phyloP scores from a whole-genome alignment of 2,888 invertebrate genomes.

The Cryptosula pallasiana region DNA sequence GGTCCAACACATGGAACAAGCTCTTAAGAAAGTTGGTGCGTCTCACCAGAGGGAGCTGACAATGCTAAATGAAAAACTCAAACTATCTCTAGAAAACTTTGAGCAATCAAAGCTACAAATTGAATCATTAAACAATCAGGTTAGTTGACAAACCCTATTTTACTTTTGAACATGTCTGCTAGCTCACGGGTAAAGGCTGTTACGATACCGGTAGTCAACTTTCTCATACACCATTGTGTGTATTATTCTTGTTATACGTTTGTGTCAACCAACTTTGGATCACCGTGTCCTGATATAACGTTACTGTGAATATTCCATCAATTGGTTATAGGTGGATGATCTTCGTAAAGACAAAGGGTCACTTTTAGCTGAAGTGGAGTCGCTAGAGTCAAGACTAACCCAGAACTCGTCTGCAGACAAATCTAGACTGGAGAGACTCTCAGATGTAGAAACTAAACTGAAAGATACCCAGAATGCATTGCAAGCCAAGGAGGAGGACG shows the following conservation, averaged over 20 bases:
- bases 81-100: background rate
- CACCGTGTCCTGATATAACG: no score
- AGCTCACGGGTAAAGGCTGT: no score
- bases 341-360: background rate
- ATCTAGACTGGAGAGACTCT: background rate
- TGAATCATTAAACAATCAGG: background rate
- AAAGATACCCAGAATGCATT: background rate
- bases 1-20: conserved; percentile 15
- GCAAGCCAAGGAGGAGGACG: background rate
- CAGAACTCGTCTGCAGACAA: background rate
- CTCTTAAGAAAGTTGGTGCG: background rate
- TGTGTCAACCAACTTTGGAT: no score
- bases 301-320: no score
- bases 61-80: background rate
- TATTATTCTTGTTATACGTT: no score
- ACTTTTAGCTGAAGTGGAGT: background rate
- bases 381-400: background rate
- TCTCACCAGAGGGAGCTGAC: background rate
- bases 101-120: background rate
- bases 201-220: no score
- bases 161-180: no score
- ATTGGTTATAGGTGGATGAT: background rate
- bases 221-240: no score
- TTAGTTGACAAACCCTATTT: no score
- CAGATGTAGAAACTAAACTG: background rate